Percentiles rank a stretch among this genome's conserved stretches.
These are phyloP conservation scores for Percopsis transmontana DNA, from an alignment of 2,113 vertebrate species.

Conservation along the genomic window DNA sequence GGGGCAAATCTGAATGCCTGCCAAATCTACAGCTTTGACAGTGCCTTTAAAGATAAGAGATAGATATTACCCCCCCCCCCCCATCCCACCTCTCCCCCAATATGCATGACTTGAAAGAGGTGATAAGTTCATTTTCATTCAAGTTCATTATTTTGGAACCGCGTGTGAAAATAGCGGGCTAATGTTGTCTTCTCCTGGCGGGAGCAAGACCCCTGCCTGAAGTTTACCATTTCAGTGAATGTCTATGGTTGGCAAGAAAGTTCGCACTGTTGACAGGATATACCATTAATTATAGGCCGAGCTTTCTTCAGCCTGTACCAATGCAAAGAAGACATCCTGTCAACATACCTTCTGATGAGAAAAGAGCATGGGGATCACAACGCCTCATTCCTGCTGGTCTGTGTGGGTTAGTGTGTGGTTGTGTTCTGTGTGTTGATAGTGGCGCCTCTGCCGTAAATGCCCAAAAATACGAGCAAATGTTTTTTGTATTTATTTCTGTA, in stretches of 20 bases:
- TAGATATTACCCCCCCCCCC: no score
- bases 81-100: neutral
- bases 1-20: conserved; percentile 38
- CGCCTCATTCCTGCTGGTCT: conserved; percentile 54
- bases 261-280: conserved; percentile 69
- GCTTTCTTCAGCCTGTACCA: conserved; percentile 43
- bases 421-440: neutral
- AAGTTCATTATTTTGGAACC: conserved; percentile 39
- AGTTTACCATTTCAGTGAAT: conserved; percentile 57
- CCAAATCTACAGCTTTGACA: conserved; percentile 31
- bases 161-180: conserved; percentile 38
- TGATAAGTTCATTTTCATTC: conserved; percentile 42
- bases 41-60: neutral
- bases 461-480: no score
- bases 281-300: conserved; percentile 63
- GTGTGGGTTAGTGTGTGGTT: conserved; percentile 23
- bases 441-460: neutral
- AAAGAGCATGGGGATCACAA: conserved; percentile 55
- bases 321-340: conserved; percentile 63
- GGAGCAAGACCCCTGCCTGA: conserved; percentile 41
- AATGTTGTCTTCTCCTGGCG: conserved; percentile 47
- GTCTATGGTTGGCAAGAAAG: conserved; percentile 54
- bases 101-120: conserved; percentile 32
- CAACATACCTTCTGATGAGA: conserved; percentile 57
- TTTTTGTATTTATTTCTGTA: no score